Evolutionary conservation across 2,888 invertebrate genomes (phyloP), one percentile per base, ranked within the genome.

Genomic region (Morpho achilles): DNA sequence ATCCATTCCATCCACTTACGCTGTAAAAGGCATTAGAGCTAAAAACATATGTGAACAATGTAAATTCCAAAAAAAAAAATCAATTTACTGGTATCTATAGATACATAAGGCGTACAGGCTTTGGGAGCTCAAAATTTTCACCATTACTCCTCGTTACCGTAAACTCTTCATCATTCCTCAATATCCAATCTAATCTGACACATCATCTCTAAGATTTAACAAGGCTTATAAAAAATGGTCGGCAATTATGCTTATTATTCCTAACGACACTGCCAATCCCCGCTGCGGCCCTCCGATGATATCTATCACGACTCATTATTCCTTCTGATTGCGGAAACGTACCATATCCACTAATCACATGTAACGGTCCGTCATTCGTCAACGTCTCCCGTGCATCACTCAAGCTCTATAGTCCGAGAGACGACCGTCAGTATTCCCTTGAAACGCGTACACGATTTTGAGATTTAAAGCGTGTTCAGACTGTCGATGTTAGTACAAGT

Each of bases 291-390:
- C 55, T 55, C 46, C 52, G 8, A 39, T 57, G 51, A 70, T 67
- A 68, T 72, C 74, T 74, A 81, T 82, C 45, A 57, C 79, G 73
- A 70, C 73, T 81, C 83, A 83, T 84, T 84, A 84, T 85, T 79
- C 75, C 75, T 68, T 62, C 68, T 78, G 85, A 87, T 84, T 79
- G 79, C 80, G 73, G 76, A 76, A 77, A 76, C 79, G 75, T 74
- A 72, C 76, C 70, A 74, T 72, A 77, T 75, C 74, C 80, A 85
- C 87, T 89, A 87, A 87, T 87, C 85, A 86, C 84, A 73, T 73
- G 78, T 77, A 83, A 84, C 82, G 77, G 76, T 70, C 76, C 68
- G 65, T 73, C 76, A 83, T 85, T 75, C 77, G 75, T 83, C 85
- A 81, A 74, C 70, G 83, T 79, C 82, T 69, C 65, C 64, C 74